Evolutionary conservation across 2,113 vertebrate species (phyloP), one percentile per base, ranked within the genome.

Genomic region (Prinia subflava): DNA sequence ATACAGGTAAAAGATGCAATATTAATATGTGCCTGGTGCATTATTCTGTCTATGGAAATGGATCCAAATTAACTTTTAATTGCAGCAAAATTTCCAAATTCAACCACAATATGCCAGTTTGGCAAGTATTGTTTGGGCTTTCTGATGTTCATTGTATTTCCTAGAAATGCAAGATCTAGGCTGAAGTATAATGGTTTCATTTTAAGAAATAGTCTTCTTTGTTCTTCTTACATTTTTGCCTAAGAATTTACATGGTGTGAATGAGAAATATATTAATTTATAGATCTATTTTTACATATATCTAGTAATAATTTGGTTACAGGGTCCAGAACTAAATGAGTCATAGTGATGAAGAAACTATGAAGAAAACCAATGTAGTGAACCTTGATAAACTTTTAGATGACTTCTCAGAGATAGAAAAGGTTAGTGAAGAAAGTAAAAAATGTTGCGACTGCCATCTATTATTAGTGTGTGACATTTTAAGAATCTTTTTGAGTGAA

Each of bases 381-480:
- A 97, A 99, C 94, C 97, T 99, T 70, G 98, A 99, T 86, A 98
- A 95, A 85, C 97, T 99, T 78, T 79, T 99, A 80, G 97, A 93
- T 52, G 97, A 98, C 53, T 99, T 99, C 94, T 95, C 87, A 94
- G 97, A 97, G 15, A 97, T 99, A 55, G 99, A 99, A 96, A 98
- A 98, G 98, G 99, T 99, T 98, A 55, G 92, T 57, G 47, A 89
- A 83, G 30, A 83, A 76, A 5, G 17, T 35, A 52, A 68, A 87
- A 82, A 73, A 78, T 53, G 13, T 84, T 83, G 65, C 74, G 63
- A 89, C 18, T 47, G 1, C 14, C 28, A 23, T 30, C 35, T 73
- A 0, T 39, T 53, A 71, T 46, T 87, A 39, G 30, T 87, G 17
- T 52, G 35, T 68, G 41, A 30, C 7, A 35, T 50, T 86, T 69